These are phyloP conservation scores for Tipula lateralis DNA, from an alignment of 2,888 invertebrate genomes.

Conservation along the genomic window DNA sequence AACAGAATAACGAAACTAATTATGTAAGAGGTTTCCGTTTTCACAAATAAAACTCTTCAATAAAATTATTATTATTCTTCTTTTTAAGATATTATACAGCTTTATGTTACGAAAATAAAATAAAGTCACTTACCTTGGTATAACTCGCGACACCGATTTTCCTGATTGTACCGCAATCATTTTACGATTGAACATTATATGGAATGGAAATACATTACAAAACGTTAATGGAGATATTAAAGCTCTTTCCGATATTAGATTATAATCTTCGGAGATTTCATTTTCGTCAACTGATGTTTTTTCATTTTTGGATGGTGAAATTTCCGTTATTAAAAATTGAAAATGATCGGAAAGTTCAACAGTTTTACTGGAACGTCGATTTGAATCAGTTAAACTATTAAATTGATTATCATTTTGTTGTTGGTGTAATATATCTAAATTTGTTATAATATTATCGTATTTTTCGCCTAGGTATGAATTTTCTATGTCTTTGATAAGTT, in stretches of 20 bases:
- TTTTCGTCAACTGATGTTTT: constrained; percentile 40
- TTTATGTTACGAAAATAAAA: background rate
- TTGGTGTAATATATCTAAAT: constrained; percentile 6
- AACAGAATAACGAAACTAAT: background rate
- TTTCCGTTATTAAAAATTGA: constrained; percentile 86
- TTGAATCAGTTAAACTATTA: constrained; percentile 12
- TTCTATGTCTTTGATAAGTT: constrained; percentile 30
- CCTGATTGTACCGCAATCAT: constrained; percentile 87
- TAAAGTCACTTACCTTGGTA: constrained; percentile 56
- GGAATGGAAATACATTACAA: constrained; percentile 92
- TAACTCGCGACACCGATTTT: constrained; percentile 77
- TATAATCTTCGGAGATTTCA: constrained; percentile 45
- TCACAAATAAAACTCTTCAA: background rate
- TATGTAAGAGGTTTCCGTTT: background rate
- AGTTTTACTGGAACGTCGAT: constrained; percentile 40
- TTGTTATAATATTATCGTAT: constrained; percentile 27
- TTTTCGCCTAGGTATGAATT: constrained; percentile 31
- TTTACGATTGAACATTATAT: constrained; percentile 87
- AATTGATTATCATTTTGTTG: background rate
- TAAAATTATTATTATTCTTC: background rate
- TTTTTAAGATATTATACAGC: background rate
- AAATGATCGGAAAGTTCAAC: constrained; percentile 71
- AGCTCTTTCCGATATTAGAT: constrained; percentile 55
- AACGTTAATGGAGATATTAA: constrained; percentile 89
- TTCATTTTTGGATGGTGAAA: constrained; percentile 61